Base-by-base conservation (phyloP, 2,888 invertebrate genomes). In the Stenodema calcarata region DNA sequence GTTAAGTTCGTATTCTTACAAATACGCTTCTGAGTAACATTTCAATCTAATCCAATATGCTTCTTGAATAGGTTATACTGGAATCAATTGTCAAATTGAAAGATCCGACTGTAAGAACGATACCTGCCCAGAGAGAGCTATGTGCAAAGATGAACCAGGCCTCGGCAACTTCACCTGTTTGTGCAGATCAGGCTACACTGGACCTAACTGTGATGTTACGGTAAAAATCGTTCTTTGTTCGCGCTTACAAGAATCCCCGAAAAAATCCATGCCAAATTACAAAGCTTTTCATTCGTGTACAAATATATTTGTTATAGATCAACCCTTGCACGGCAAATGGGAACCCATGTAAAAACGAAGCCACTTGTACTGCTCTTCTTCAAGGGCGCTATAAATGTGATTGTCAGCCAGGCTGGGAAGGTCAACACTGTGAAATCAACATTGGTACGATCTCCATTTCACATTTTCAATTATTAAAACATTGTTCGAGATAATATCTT, bases 351-450 rank as follows among this genome's bases (percentile, higher is more conserved):
- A 94, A 94, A 79, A 98, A 98, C 90, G 97, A 97, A 4, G 98
- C 96, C 4, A 94, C 95, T 62, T 98, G 98, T 90, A 93, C 96
- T 88, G 97, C 97, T 73, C 93, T 97, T 87, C 96, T 96, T 91
- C 97, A 97, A 92, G 98, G 98, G 14, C 93, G 98, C 89, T 98
- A 95, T 91, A 96, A 96, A 91, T 99, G 99, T 91, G 97, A 98
- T 91, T 99, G 99, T 91, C 92, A 96, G 84, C 95, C 97, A 27
- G 99, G 99, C 62, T 99, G 99, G 99, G 97, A 98, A 91, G 99
- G 99, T 87, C 96, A 97, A 89, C 95, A 95, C 88, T 99, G 99
- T 91, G 97, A 98, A 91, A 93, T 93, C n/a, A 97, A 98, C 90
- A 96, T 90, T 70, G 91, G 90, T 90, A 88, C 18, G 7, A 18